Percentiles rank a stretch among this genome's conserved stretches.
Conservation (phyloP, 2,797 vertebrate genomes). For the Lagodon rhomboides region DNA sequence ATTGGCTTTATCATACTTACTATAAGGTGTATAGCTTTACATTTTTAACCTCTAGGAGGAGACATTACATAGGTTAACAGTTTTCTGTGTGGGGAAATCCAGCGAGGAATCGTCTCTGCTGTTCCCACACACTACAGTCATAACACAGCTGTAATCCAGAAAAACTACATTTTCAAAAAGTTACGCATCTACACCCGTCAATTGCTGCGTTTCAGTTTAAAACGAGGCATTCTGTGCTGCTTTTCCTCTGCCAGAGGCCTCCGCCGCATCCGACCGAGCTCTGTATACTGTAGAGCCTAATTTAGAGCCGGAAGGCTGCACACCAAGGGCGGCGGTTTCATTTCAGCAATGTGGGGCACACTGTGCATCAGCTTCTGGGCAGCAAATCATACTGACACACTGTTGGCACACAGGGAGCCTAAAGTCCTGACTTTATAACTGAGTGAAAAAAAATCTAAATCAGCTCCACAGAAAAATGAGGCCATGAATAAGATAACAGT, state of each 20-base stretch:
- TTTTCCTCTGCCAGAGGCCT: constrained; percentile 22
- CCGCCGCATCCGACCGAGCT: constrained; percentile 15
- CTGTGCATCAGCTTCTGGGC: constrained; percentile 22
- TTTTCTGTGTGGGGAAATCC: background rate
- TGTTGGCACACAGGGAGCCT: constrained; percentile 14
- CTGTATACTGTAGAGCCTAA: constrained; percentile 15
- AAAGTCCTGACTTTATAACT: background rate
- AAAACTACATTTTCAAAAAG: background rate
- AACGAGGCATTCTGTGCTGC: background rate
- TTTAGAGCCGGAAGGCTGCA: constrained; percentile 50
- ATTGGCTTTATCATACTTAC: too few relatives aligned
- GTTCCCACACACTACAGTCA: background rate
- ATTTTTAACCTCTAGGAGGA: constrained; percentile 7
- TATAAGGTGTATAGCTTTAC: background rate
- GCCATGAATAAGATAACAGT: background rate
- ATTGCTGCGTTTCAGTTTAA: constrained; percentile 2
- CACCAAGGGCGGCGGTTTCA: constrained; percentile 31
- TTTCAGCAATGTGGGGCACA: constrained; percentile 43
- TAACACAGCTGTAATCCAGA: background rate
- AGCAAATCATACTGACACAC: constrained; percentile 51
- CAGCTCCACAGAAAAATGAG: background rate
- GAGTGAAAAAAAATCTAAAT: background rate
- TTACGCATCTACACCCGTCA: background rate
- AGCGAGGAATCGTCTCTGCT: background rate
- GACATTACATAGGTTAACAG: background rate